phyloP scores from a whole-genome alignment of 1,140 invertebrate genomes.

The Macrocentrus cingulum region DNA sequence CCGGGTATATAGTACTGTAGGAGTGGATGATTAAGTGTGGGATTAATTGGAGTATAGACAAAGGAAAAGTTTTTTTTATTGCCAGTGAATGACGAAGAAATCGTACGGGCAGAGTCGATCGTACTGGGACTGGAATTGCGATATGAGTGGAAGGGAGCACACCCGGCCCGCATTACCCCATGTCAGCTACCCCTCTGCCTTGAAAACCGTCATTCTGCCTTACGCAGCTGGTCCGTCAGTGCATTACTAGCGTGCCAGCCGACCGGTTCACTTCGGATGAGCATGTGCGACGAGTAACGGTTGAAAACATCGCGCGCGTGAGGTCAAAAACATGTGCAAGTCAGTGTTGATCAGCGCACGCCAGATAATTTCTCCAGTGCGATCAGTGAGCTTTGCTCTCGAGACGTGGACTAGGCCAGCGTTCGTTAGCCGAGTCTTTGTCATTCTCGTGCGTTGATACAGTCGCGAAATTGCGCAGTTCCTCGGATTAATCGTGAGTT shows the following conservation, averaged over 20 bases:
- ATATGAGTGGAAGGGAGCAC: slow-evolving; percentile 26
- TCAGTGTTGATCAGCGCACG: neutral
- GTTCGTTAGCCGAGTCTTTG: slow-evolving; percentile 41
- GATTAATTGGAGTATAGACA: too few relatives aligned
- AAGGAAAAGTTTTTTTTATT: too few relatives aligned
- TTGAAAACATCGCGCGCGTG: neutral
- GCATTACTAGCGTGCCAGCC: slow-evolving; percentile 6
- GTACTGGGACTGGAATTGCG: slow-evolving; percentile 26
- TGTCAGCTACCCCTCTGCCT: slow-evolving; percentile 28
- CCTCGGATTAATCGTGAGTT: neutral
- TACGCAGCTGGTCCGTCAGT: slow-evolving; percentile 17
- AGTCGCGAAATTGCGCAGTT: neutral
- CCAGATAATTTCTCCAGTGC: slow-evolving; percentile 18
- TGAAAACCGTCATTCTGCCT: slow-evolving; percentile 23
- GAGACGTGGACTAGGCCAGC: slow-evolving; percentile 41
- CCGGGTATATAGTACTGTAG: neutral
- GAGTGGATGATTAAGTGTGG: too few relatives aligned
- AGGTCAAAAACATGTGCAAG: slow-evolving; percentile 18
- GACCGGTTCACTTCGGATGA: neutral
- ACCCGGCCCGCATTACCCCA: slow-evolving; percentile 41
- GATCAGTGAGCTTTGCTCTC: slow-evolving; percentile 41
- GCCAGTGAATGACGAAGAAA: too few relatives aligned
- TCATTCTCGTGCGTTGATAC: slow-evolving; percentile 36
- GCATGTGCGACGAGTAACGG: neutral
- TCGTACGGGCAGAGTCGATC: slow-evolving; percentile 16